Percentiles rank a stretch among this genome's conserved stretches.
Evolutionary conservation across 2,797 vertebrate species (phyloP).

Genomic region (Acridotheres tristis): DNA sequence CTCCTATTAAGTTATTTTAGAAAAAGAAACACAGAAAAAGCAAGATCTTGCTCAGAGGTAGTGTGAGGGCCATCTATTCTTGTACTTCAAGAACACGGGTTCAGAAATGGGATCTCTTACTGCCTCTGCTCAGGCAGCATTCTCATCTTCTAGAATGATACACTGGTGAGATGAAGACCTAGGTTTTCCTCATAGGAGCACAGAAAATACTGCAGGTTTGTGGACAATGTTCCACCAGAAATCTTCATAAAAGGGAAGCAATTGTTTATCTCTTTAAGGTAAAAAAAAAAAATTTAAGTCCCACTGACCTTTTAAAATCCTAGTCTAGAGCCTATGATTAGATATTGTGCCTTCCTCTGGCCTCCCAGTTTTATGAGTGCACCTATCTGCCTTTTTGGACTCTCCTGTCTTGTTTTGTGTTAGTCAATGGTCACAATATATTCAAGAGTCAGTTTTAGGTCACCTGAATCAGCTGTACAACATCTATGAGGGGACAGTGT

Average conservation of each 20-base stretch:
- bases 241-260: background rate
- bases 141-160: background rate
- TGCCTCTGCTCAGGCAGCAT: background rate
- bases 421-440: background rate
- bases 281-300: too few relatives aligned
- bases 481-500: background rate
- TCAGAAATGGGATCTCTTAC: background rate
- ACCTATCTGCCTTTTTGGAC: background rate
- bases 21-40: constrained; percentile 4
- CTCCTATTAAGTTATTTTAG: background rate
- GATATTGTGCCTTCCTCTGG: background rate
- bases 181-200: background rate
- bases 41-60: background rate
- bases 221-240: background rate
- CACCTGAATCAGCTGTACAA: background rate
- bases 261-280: background rate
- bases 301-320: background rate
- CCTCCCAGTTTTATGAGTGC: background rate
- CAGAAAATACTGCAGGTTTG: background rate
- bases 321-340: background rate
- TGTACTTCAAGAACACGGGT: background rate
- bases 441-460: background rate
- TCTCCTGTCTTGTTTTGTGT: background rate
- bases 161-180: background rate
- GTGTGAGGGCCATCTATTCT: background rate